phyloP scores from a whole-genome alignment of 2,797 vertebrate genomes.

The Antennarius maculatus region DNA sequence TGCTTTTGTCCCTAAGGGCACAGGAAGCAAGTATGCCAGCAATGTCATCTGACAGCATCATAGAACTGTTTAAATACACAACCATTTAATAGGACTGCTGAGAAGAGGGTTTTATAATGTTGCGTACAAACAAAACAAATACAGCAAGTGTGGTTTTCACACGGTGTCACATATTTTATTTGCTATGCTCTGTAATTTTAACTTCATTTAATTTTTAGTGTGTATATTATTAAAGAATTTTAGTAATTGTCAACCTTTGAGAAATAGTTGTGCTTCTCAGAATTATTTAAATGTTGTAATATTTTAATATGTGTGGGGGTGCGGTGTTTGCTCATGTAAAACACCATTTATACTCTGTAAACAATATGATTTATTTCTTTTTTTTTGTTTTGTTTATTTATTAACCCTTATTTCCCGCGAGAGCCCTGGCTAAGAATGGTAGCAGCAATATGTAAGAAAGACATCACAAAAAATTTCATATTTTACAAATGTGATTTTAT shows the following conservation, averaged over 20 bases:
- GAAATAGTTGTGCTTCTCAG: neutral
- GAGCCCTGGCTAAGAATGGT: no score
- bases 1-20: slow-evolving; percentile 74
- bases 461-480: no score
- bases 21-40: slow-evolving; percentile 80
- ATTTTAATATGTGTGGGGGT: no score
- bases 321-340: no score
- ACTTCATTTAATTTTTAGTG: neutral
- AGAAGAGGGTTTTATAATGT: slow-evolving; percentile 1
- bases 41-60: slow-evolving; percentile 85
- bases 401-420: no score
- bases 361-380: no score
- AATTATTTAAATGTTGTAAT: neutral
- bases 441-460: no score
- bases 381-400: no score
- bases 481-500: no score
- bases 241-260: neutral
- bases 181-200: neutral
- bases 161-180: neutral
- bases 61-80: slow-evolving; percentile 61
- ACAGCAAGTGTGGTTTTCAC: neutral
- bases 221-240: neutral
- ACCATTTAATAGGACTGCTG: slow-evolving; percentile 35
- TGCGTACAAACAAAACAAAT: neutral
- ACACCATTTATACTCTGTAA: no score